Conservation (phyloP, 30 jellyfish, hydroid and myxozoan genomes). For the Catostylus mosaicus region DNA sequence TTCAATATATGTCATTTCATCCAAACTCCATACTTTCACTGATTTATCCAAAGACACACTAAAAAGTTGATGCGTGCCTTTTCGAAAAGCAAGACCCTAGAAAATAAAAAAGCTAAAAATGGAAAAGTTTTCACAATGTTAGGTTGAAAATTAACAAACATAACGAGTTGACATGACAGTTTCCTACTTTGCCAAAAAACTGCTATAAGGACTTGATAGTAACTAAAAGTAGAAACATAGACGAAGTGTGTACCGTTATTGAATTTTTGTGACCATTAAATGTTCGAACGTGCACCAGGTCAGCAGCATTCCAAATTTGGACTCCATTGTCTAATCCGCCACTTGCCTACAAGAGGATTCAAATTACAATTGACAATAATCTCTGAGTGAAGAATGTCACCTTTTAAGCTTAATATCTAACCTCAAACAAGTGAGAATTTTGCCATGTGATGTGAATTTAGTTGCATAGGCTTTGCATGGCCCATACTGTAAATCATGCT, state of each 20-base stretch:
- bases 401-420: no score
- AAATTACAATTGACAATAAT: background rate
- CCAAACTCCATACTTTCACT: slow-evolving; percentile 90
- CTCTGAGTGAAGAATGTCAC: no score
- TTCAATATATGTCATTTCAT: slow-evolving; percentile 95
- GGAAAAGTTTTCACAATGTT: background rate
- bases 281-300: slow-evolving; percentile 61
- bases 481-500: no score
- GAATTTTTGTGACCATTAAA: slow-evolving; percentile 84
- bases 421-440: no score
- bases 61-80: slow-evolving; percentile 83
- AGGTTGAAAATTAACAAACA: background rate
- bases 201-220: background rate
- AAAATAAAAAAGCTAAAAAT: background rate
- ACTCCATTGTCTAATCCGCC: slow-evolving; percentile 86
- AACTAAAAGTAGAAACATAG: background rate
- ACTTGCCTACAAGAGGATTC: slow-evolving; percentile 59
- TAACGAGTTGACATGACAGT: background rate
- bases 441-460: no score
- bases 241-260: slow-evolving; percentile 56
- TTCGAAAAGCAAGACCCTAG: slow-evolving; percentile 89
- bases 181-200: background rate
- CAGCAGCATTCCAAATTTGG: slow-evolving; percentile 86
- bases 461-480: no score
- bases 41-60: slow-evolving; percentile 93